phyloP scores from a whole-genome alignment of 2,888 invertebrate species.

The Pollenia griseotomentosa region DNA sequence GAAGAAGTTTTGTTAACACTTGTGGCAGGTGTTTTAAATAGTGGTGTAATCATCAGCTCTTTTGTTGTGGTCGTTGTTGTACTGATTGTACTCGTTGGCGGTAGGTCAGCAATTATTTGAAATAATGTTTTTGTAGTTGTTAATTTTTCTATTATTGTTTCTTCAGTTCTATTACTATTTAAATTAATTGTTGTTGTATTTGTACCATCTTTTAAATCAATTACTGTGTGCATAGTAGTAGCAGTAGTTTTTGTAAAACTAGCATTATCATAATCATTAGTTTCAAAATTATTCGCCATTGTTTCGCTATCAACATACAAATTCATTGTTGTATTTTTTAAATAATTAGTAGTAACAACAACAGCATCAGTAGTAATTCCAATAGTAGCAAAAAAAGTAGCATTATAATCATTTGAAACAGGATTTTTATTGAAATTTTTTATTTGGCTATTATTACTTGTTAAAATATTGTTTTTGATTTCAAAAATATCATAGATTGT shows the following conservation, averaged over 20 bases:
- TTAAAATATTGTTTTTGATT: neutral
- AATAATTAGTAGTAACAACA: conserved; percentile 10
- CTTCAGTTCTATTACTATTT: conserved; percentile 16
- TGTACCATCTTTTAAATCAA: conserved; percentile 14
- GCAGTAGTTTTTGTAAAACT: conserved; percentile 26
- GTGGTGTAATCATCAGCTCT: conserved; percentile 5
- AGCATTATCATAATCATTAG: conserved; percentile 38
- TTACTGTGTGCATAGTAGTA: neutral
- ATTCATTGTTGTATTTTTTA: neutral
- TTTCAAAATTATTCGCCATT: conserved; percentile 1
- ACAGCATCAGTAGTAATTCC: neutral
- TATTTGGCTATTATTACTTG: neutral
- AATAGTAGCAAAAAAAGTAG: neutral
- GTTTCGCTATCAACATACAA: conserved; percentile 1
- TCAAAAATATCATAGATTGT: neutral
- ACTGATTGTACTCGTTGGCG: neutral
- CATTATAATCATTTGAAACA: neutral
- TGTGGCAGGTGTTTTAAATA: conserved; percentile 14
- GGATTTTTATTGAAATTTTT: neutral
- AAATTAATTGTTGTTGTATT: conserved; percentile 28
- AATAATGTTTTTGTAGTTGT: conserved; percentile 31
- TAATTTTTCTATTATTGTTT: conserved; percentile 14
- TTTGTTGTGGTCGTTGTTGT: neutral
- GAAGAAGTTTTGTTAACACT: neutral
- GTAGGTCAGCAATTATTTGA: conserved; percentile 36